phyloP scores from a whole-genome alignment of 2,113 vertebrate genomes.

The Petroica traversi region DNA sequence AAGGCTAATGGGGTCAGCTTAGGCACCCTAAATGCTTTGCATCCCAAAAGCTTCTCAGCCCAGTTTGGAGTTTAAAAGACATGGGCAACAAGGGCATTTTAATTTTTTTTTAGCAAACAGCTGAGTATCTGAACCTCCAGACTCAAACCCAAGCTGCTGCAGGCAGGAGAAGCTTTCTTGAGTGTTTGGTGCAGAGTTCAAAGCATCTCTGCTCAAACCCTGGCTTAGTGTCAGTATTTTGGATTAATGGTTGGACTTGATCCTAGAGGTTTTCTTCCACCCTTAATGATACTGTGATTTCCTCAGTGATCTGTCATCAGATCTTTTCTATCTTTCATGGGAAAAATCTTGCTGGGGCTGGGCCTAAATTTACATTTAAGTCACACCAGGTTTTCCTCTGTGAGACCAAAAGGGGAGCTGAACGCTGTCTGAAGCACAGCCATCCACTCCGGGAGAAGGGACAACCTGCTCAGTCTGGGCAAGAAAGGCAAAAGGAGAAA shows the following conservation, averaged over 20 bases:
- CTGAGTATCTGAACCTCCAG: not conserved
- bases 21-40: not conserved
- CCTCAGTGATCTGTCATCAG: not conserved
- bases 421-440: not conserved
- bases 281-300: not conserved
- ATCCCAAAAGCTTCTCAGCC: not conserved
- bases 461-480: not conserved
- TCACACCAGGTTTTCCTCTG: not conserved
- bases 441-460: not conserved
- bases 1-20: not conserved
- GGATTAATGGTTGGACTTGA: not conserved
- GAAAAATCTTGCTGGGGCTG: not conserved
- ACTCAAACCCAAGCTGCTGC: not conserved
- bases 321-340: not conserved
- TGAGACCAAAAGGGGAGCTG: not conserved
- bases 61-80: not conserved
- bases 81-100: not conserved
- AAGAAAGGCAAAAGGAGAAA: not conserved
- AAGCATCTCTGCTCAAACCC: not conserved
- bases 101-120: not conserved
- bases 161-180: not conserved
- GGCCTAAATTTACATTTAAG: not conserved
- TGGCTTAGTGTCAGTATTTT: not conserved
- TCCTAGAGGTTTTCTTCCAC: not conserved
- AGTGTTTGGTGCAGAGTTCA: not conserved